Base-by-base conservation (phyloP, 1,140 invertebrate genomes). In the Zaprionus davidi region DNA sequence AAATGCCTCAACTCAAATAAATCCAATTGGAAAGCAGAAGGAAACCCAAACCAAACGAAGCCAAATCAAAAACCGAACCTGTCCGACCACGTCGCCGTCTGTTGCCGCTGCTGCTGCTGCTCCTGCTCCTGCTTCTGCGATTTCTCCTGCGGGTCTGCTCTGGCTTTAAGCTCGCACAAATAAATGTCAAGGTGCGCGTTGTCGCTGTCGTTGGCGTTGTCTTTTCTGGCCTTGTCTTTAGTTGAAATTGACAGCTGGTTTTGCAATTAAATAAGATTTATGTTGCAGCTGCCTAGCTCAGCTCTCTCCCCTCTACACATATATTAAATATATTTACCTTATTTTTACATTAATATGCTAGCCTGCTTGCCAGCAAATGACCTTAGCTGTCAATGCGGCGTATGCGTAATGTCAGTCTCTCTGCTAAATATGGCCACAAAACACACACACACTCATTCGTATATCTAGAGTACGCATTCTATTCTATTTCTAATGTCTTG, bases 231-330 rank as follows among this genome's bases (percentile, higher is more conserved):
- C 20, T 13, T 51, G 46, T 24, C 69, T 63, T 88, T 88, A 76
- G 85, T 71, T 71, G 70, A 90, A 88, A 90, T 90, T 90, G 85
- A 90, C 85, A 88, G 81, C 63, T 90, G 78, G 85, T 76, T 90
- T 76, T 90, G 81, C 85, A 88, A 88, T 88, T 88, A 88, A 88
- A 88, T 88, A 88, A 88, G 85, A 88, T 88, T 88, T 88, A 88
- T 88, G 74, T 70, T 78, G 66, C 77, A 70, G 66, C 65, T 58
- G 72, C 51, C 44, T 51, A 13, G n/a, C 20, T 51, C 9, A n/a
- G n/a, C 20, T 9, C 9, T 31, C 9, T 2, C 9, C 28, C 7
- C 31, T 3, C 6, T 7, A 31, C 7, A 58, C 49, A 46, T 51
- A 26, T 65, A 64, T 49, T 22, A 22, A 49, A 55, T 64, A 51